These are phyloP conservation scores for Diarsia dahlii DNA, from an alignment of 2,888 invertebrate genomes.

Conservation along the genomic window DNA sequence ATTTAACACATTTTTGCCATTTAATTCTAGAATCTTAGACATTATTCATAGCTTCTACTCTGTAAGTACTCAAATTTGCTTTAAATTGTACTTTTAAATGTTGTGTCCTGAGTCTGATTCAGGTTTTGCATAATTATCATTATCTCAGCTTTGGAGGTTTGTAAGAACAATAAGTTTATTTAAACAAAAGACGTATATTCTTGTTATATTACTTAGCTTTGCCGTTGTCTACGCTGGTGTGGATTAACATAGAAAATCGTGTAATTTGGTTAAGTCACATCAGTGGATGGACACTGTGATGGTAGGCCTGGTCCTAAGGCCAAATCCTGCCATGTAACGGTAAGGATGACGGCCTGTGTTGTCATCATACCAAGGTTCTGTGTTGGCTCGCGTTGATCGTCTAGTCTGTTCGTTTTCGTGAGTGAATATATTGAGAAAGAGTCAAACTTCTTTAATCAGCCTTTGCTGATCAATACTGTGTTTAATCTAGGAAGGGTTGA, in stretches of 20 bases:
- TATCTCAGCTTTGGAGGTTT: background rate
- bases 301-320: too few species aligned
- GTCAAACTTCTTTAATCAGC: too few species aligned
- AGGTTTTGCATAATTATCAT: background rate
- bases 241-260: background rate
- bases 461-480: too few species aligned
- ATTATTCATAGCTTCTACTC: slow-evolving; percentile 5
- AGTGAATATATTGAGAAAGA: too few species aligned
- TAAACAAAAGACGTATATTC: background rate
- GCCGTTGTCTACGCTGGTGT: background rate
- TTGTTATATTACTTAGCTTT: background rate
- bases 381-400: too few species aligned
- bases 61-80: background rate
- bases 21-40: background rate
- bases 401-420: too few species aligned
- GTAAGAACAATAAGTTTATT: background rate
- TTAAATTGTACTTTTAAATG: slow-evolving; percentile 16
- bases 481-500: too few species aligned
- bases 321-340: too few species aligned
- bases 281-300: background rate
- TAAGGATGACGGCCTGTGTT: too few species aligned
- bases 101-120: background rate
- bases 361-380: too few species aligned
- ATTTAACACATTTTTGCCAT: background rate
- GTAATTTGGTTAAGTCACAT: background rate